These are phyloP conservation scores for Rhingia campestris DNA, from an alignment of 2,888 invertebrate genomes.

Conservation along the genomic window DNA sequence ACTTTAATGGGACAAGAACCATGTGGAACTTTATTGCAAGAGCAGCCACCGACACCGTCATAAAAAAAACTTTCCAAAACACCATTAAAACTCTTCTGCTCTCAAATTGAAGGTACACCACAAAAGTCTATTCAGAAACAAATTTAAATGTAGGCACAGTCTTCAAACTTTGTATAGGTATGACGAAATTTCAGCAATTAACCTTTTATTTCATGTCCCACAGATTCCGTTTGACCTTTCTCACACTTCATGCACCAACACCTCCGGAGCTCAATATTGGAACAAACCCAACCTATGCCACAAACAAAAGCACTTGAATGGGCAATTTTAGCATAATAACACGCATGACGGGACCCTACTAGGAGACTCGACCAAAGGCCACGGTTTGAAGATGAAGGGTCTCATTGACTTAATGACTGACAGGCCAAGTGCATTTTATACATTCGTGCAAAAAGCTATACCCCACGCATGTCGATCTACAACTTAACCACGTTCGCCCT, in stretches of 20 bases:
- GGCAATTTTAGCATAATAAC: conserved; percentile 24
- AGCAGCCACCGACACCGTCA: background rate
- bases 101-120: too few relatives aligned
- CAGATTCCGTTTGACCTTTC: conserved; percentile 2
- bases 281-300: background rate
- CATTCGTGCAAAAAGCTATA: background rate
- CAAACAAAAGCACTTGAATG: conserved; percentile 4
- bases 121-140: background rate
- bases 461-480: conserved; percentile 20
- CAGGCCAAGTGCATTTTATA: conserved; percentile 46
- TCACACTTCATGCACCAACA: background rate
- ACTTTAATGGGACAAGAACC: background rate
- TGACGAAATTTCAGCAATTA: conserved; percentile 26
- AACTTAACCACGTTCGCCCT: conserved; percentile 29
- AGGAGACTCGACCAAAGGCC: conserved; percentile 23
- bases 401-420: conserved; percentile 50
- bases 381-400: conserved; percentile 24
- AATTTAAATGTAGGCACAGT: background rate
- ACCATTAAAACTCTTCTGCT: too few relatives aligned
- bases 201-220: conserved; percentile 17
- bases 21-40: background rate
- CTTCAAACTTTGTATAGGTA: conserved; percentile 8
- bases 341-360: conserved; percentile 13
- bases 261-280: conserved; percentile 1
- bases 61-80: background rate